Percentiles rank a stretch among this genome's conserved stretches.
Evolutionary conservation across 2,888 invertebrate genomes (phyloP).

Genomic region (Nesidiocoris tenuis): DNA sequence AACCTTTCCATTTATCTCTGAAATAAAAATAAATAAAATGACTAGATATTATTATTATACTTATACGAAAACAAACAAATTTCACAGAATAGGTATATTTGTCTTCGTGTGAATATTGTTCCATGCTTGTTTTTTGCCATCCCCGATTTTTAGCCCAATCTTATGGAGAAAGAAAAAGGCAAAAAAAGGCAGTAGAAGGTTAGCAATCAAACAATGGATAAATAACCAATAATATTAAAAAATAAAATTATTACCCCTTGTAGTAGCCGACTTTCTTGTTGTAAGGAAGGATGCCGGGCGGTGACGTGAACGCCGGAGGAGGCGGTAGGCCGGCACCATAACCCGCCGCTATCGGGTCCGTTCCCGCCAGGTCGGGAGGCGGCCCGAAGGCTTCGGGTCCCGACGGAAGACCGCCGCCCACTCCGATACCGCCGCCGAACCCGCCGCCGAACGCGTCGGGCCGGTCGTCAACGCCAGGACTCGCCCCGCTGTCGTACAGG

Average conservation of each 20-base stretch:
- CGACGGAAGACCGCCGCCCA: neutral
- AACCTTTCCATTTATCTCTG: conserved; percentile 56
- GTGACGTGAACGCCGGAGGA: conserved; percentile 28
- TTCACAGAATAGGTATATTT: too few relatives aligned
- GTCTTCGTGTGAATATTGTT: neutral
- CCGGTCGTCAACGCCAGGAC: conserved; percentile 10
- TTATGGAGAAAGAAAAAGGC: too few relatives aligned
- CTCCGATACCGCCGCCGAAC: neutral
- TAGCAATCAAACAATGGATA: too few relatives aligned
- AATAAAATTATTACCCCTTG: conserved; percentile 22
- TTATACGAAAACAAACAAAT: too few relatives aligned
- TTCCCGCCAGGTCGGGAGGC: neutral
- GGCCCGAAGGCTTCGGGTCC: neutral
- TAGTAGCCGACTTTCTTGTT: neutral
- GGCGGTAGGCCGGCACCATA: conserved; percentile 17
- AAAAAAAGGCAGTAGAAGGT: too few relatives aligned
- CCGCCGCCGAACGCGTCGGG: conserved; percentile 16
- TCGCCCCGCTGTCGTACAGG: neutral
- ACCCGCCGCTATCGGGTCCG: neutral
- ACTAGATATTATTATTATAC: too few relatives aligned
- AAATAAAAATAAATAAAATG: neutral
- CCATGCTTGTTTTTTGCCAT: too few relatives aligned
- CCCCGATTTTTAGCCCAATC: too few relatives aligned
- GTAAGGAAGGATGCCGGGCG: conserved; percentile 17
- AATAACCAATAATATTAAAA: too few relatives aligned